Evolutionary conservation across 2,113 vertebrate species (phyloP).

Genomic region (Bubo bubo): DNA sequence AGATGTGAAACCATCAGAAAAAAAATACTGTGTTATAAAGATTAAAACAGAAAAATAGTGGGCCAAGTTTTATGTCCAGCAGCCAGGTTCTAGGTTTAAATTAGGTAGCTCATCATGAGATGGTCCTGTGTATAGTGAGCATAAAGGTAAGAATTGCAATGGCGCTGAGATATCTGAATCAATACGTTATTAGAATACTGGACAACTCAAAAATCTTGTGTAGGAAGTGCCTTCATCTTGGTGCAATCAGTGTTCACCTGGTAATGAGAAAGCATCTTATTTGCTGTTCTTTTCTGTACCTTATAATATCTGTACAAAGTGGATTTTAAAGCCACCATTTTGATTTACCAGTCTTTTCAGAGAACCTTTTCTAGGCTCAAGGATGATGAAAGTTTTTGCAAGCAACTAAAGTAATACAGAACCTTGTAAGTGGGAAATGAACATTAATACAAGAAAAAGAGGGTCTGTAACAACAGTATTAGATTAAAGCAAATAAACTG

Average conservation of each 20-base stretch:
- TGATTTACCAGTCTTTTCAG: neutral
- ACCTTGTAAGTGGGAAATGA: neutral
- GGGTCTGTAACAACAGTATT: neutral
- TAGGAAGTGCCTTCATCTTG: neutral
- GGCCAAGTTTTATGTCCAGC: neutral
- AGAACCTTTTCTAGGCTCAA: neutral
- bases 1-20: neutral
- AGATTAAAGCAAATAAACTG: neutral
- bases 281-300: neutral
- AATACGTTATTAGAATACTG: neutral
- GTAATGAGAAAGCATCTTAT: neutral
- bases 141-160: neutral
- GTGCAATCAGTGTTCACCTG: neutral
- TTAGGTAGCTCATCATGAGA: neutral
- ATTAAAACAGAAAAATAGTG: neutral
- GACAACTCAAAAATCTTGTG: neutral
- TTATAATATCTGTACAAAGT: neutral
- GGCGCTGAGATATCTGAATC: neutral
- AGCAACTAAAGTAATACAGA: neutral
- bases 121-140: neutral
- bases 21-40: neutral
- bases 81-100: neutral
- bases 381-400: neutral
- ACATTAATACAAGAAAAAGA: neutral
- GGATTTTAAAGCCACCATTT: neutral